These are phyloP conservation scores for Toxotes jaculatrix DNA, from an alignment of 2,113 vertebrate species.

Conservation along the genomic window DNA sequence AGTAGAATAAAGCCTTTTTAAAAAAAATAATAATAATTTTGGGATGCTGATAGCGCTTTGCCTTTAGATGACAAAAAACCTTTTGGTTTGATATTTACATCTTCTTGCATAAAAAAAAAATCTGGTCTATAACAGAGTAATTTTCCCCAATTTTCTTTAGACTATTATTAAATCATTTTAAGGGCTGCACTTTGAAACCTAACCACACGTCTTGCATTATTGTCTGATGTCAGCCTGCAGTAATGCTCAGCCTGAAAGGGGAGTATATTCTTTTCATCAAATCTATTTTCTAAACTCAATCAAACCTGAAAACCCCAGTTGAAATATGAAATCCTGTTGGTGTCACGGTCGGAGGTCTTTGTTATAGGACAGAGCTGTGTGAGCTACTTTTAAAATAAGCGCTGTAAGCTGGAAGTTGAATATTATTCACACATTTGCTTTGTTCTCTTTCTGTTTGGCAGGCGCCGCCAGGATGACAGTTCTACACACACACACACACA, in stretches of 20 bases:
- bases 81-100: neutral
- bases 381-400: neutral
- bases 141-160: neutral
- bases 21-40: neutral
- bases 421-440: conserved; percentile 51
- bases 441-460: conserved; percentile 39
- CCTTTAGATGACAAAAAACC: neutral
- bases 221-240: neutral
- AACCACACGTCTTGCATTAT: neutral
- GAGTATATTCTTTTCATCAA: neutral
- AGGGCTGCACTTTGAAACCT: neutral
- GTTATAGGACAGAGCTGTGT: neutral
- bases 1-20: no score
- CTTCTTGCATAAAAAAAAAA: neutral
- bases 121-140: neutral
- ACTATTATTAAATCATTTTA: neutral
- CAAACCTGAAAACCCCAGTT: neutral
- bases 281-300: neutral
- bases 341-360: neutral
- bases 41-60: neutral
- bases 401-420: conserved; percentile 30
- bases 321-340: neutral
- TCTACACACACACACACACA: conserved; percentile 9
- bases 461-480: conserved; percentile 19
- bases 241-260: neutral